phyloP scores from a whole-genome alignment of 2,113 vertebrate genomes.

The Proteles cristata region DNA sequence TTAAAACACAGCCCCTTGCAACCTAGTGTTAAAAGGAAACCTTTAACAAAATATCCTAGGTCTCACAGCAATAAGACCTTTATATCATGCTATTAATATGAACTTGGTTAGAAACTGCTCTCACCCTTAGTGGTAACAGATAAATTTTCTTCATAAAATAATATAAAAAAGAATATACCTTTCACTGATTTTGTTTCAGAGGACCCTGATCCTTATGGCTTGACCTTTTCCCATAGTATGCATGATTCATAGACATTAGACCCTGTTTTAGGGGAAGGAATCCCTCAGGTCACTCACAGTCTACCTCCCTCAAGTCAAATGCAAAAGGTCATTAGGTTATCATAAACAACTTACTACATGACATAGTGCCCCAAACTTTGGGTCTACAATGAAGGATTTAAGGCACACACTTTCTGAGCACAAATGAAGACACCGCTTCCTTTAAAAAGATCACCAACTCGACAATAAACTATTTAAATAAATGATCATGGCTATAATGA shows the following conservation, averaged over 20 bases:
- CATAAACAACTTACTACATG: conserved; percentile 1
- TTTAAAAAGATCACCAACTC: background rate
- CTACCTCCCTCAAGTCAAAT: conserved; percentile 32
- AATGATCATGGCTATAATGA: conserved; percentile 4
- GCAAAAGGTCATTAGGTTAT: background rate
- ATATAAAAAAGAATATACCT: conserved; percentile 8
- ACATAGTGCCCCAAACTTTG: background rate
- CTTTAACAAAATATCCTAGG: background rate
- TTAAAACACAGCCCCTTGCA: background rate
- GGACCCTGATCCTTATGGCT: conserved; percentile 5
- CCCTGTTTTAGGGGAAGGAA: background rate
- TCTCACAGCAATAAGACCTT: background rate
- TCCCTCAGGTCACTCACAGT: background rate
- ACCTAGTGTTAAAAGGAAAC: conserved; percentile 4
- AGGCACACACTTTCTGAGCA: conserved; percentile 59
- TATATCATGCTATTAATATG: background rate
- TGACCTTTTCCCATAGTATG: background rate
- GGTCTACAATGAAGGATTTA: conserved; percentile 5
- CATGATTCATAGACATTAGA: background rate
- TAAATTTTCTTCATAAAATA: conserved; percentile 13
- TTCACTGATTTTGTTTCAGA: conserved; percentile 44
- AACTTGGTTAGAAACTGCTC: background rate
- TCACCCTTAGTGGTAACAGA: background rate
- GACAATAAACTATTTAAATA: background rate
- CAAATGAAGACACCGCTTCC: background rate